phyloP scores from a whole-genome alignment of 37 sponge, comb jelly and placozoan genomes.

The Haliclona indistincta region DNA sequence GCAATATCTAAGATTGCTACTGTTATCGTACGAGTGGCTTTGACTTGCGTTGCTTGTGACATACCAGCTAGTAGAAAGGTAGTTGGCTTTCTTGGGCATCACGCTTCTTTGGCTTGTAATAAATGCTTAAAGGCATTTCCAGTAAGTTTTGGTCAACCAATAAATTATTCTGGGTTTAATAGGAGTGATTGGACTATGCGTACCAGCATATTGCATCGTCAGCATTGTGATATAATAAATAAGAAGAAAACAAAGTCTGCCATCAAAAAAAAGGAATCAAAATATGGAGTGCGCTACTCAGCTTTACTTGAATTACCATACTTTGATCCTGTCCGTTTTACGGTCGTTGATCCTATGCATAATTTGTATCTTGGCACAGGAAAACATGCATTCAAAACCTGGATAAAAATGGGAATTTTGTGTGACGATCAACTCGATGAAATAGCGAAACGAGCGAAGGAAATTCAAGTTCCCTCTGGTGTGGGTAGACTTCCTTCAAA shows the following conservation, averaged over 20 bases:
- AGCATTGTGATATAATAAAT: neutral
- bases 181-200: conserved; percentile 26
- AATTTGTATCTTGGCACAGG: conserved; percentile 13
- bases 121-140: conserved; percentile 40
- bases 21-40: conserved; percentile 23
- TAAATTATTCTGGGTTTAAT: conserved; percentile 40
- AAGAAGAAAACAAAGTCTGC: conserved; percentile 17
- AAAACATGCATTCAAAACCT: conserved; percentile 24
- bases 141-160: neutral
- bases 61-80: conserved; percentile 67
- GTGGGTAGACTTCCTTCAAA: conserved; percentile 53
- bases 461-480: conserved; percentile 28
- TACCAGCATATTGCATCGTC: conserved; percentile 20
- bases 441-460: conserved; percentile 16
- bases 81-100: conserved; percentile 60
- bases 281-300: neutral
- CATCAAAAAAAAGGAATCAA: conserved; percentile 9
- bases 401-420: conserved; percentile 11
- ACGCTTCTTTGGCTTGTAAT: conserved; percentile 48
- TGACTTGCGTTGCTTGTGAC: conserved; percentile 53
- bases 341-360: conserved; percentile 33
- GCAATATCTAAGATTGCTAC: neutral
- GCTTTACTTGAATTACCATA: conserved; percentile 7
- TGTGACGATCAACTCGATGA: conserved; percentile 1
- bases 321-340: conserved; percentile 13